These are phyloP conservation scores for Tapera naevia DNA, from an alignment of 2,797 vertebrate genomes.

Conservation along the genomic window DNA sequence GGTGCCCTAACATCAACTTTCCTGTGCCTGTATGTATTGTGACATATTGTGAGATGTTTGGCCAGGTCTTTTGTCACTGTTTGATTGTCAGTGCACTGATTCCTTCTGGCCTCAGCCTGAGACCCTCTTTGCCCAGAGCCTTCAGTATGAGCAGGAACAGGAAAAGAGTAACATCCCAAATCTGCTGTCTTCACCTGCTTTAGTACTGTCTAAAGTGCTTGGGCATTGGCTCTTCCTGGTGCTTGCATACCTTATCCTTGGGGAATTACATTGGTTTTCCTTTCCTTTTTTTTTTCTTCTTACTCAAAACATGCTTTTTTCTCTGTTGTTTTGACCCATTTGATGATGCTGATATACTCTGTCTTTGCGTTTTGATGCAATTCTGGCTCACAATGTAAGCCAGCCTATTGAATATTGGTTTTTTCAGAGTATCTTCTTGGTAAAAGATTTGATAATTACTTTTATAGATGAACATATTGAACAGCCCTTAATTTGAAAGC, in stretches of 20 bases:
- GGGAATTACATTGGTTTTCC: neutral
- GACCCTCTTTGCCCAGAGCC: neutral
- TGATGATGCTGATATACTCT: neutral
- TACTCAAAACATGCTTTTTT: neutral
- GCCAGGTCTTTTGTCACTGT: neutral
- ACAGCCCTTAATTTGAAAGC: slow-evolving; percentile 18
- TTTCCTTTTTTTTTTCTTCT: too few species aligned
- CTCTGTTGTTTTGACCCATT: neutral
- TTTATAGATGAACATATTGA: neutral
- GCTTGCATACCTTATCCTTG: too few species aligned
- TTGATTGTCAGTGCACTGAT: neutral
- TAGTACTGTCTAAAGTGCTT: neutral
- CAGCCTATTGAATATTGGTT: neutral
- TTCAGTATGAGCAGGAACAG: neutral
- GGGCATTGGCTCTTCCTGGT: neutral
- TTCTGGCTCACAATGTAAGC: neutral
- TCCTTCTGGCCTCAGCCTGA: neutral
- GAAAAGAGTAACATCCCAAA: neutral
- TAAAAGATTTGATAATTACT: neutral
- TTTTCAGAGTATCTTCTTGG: neutral
- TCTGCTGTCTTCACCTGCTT: neutral
- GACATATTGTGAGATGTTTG: neutral
- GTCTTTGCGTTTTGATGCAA: neutral
- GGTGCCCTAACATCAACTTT: fast-evolving
- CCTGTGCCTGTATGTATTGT: fast-evolving